Base-by-base conservation (phyloP, 2,113 vertebrate genomes). In the Tricholaema leucomelas region DNA sequence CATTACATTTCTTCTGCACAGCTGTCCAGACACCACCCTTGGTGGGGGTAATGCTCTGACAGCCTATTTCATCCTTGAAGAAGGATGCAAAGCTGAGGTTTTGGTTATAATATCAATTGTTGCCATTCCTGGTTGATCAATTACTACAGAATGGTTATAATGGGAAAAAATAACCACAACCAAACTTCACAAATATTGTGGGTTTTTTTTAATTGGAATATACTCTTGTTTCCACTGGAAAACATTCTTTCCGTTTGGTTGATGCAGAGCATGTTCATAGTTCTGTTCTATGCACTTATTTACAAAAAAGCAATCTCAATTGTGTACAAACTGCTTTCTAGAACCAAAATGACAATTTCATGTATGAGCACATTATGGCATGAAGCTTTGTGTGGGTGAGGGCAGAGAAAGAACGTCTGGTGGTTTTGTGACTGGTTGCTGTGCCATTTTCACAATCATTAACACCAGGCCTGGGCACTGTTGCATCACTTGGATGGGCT, bases 301-400 rank as follows among this genome's bases (percentile, higher is more conserved):
- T n/a, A n/a, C n/a, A n/a, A n/a, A n/a, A n/a, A n/a, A 60, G 18
- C 21, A 20, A 24, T 65, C 44, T 75, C 10, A 14, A 28, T 76
- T 70, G 19, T 46, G 66, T 12, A 21, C 19, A 12, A 55, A 15
- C 12, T 56, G 7, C 3, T 9, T 75, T 70, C 58, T 50, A 61
- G 28, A 80, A 38, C 25, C 12, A 54, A 64, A 56, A 31, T 9
- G 1, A 5, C 44, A 19, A 64, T 35, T 77, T 83, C 19, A 31
- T 28, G 6, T 28, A 30, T 0, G 0, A 12, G 15, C 16, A 25
- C 0, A 0, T 59, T 78, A 23, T 19, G 78, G 58, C 30, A 30
- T 60, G 40, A 77, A 63, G 8, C 15, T 12, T 35, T 77, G 24
- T 58, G 30, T 27, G 21, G 40, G 8, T 35, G 13, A 55, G 18